Conservation (phyloP, 2,888 invertebrate genomes). For the Aporophyla nigra region DNA sequence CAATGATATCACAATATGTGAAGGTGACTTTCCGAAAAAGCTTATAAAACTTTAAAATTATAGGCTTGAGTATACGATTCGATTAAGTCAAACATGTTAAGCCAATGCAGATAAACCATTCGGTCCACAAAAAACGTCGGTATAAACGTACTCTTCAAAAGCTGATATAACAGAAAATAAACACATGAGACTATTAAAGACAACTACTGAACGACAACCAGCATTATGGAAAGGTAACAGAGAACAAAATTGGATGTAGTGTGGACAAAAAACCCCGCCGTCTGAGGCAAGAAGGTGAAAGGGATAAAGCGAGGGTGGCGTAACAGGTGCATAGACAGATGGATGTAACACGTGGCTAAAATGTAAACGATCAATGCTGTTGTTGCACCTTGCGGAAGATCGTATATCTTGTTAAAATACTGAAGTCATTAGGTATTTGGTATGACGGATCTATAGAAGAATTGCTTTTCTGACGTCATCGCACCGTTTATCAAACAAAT, state of each 20-base stretch:
- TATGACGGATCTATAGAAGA: not conserved
- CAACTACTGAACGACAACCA: slow-evolving; percentile 32
- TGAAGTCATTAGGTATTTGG: not conserved
- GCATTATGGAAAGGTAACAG: slow-evolving; percentile 36
- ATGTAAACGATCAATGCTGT: slow-evolving; percentile 1
- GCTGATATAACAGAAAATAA: slow-evolving; percentile 43
- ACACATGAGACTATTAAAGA: slow-evolving; percentile 18
- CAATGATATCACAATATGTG: slow-evolving; percentile 1
- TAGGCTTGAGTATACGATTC: slow-evolving; percentile 17
- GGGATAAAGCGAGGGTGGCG: slow-evolving; percentile 52
- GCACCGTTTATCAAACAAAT: slow-evolving; percentile 4
- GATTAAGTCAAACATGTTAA: slow-evolving; percentile 36
- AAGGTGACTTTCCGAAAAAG: slow-evolving; percentile 33
- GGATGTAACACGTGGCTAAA: slow-evolving; percentile 71
- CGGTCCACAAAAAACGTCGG: slow-evolving; percentile 43
- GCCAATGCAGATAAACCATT: slow-evolving; percentile 46
- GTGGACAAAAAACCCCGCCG: slow-evolving; percentile 30
- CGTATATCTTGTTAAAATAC: slow-evolving; percentile 1
- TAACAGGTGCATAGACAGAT: slow-evolving; percentile 75
- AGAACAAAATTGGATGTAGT: slow-evolving; percentile 37
- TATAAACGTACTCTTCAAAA: slow-evolving; percentile 19
- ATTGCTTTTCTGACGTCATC: slow-evolving; percentile 34
- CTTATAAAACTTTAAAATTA: not conserved
- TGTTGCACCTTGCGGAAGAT: slow-evolving; percentile 47
- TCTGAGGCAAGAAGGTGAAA: slow-evolving; percentile 42